phyloP scores from a whole-genome alignment of 2,797 vertebrate species.

The Oryzias dopingdopingensis region DNA sequence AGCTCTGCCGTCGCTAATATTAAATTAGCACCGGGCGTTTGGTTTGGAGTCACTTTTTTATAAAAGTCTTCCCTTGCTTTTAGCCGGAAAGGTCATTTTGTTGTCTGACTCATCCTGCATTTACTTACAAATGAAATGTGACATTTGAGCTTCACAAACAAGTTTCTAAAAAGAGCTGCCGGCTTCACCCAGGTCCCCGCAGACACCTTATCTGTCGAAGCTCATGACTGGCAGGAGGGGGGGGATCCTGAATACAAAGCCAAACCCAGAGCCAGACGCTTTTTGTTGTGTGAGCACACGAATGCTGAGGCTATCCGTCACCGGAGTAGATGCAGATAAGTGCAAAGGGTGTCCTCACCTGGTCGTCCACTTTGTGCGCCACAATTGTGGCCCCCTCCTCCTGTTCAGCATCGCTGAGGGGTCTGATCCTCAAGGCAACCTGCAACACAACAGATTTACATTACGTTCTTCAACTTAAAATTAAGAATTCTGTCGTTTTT shows the following conservation, averaged over 20 bases:
- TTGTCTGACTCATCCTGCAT: conserved; percentile 30
- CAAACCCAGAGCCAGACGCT: too few species aligned
- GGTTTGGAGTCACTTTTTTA: background rate
- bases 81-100: conserved; percentile 29
- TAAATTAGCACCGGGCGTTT: conserved; percentile 2
- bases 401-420: conserved; percentile 85
- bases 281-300: too few species aligned
- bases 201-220: conserved; percentile 47
- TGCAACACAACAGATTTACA: conserved; percentile 45
- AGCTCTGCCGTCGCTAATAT: background rate
- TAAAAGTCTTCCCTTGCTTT: conserved; percentile 14
- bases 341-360: conserved; percentile 74
- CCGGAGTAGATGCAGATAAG: conserved; percentile 9
- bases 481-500: too few species aligned
- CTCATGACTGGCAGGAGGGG: conserved; percentile 19
- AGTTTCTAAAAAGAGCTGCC: conserved; percentile 11
- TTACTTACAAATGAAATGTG: conserved; percentile 34
- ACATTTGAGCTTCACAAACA: conserved; percentile 40
- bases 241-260: too few species aligned
- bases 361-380: conserved; percentile 86
- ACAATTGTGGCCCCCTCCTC: conserved; percentile 85
- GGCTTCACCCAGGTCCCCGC: conserved; percentile 7
- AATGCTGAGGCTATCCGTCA: conserved; percentile 26
- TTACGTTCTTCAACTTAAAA: background rate
- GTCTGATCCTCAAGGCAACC: conserved; percentile 90